A percentile compares a stretch with the other conserved stretches of the same genome.
Evolutionary conservation across 1,140 invertebrate species (phyloP).

Genomic region (Ceratitis capitata): DNA sequence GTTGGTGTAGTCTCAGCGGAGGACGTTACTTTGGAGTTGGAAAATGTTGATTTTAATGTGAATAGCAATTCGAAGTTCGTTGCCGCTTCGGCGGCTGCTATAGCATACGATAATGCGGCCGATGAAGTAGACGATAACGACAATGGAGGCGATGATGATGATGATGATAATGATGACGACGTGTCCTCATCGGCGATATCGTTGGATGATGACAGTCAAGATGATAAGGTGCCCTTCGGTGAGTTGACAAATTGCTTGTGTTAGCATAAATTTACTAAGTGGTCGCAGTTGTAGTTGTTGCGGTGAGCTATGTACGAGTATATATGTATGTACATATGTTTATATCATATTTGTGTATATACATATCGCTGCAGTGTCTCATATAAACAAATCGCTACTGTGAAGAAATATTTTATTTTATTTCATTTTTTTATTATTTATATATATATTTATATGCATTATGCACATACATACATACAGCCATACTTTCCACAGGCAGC

Average conservation of each 20-base stretch:
- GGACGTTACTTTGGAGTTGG: background rate
- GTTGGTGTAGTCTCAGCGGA: background rate
- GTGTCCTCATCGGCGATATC: constrained; percentile 2
- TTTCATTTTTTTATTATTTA: background rate
- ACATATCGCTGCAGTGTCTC: background rate
- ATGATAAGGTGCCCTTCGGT: constrained; percentile 27
- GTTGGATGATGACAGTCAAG: constrained; percentile 9
- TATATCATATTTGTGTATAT: background rate
- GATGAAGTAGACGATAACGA: background rate
- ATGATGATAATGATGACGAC: background rate
- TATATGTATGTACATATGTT: background rate
- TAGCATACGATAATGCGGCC: background rate
- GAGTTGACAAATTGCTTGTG: constrained; percentile 21
- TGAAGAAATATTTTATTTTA: background rate
- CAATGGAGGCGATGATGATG: too few relatives aligned
- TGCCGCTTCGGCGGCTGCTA: background rate
- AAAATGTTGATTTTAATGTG: background rate
- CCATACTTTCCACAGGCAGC: background rate
- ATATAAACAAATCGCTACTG: background rate
- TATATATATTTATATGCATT: background rate
- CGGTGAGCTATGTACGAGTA: background rate
- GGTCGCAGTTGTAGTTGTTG: background rate
- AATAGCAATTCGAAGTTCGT: background rate
- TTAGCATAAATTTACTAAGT: constrained; percentile 5
- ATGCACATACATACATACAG: background rate